Conservation (phyloP, 2,113 vertebrate species). For the Dromas ardeola region DNA sequence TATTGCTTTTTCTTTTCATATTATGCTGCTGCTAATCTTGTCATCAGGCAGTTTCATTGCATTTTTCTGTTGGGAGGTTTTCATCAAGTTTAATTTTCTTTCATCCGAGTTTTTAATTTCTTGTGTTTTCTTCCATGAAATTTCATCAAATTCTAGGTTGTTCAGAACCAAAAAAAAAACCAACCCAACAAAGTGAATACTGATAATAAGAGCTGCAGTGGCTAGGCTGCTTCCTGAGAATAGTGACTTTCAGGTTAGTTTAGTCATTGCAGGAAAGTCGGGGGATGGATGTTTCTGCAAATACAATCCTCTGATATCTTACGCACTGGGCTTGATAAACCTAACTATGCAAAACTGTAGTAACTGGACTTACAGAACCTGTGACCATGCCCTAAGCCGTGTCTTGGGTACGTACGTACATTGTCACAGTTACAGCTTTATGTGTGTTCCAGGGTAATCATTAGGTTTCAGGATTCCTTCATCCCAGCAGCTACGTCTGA, state of each 20-base stretch:
- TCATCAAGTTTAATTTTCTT: conserved; percentile 15
- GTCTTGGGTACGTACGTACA: rapidly evolving
- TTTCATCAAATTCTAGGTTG: not conserved
- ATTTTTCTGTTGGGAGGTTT: conserved; percentile 9
- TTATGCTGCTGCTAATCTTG: conserved; percentile 7
- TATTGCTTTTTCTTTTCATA: conserved; percentile 44
- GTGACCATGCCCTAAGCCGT: not conserved
- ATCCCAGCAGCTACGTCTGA: rapidly evolving
- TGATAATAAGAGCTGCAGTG: not conserved
- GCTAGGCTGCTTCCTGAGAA: not conserved
- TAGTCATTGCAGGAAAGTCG: not conserved
- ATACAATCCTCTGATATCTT: not conserved
- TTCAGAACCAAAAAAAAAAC: not conserved
- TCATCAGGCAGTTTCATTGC: not conserved
- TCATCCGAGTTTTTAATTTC: not conserved
- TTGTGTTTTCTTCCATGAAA: not conserved
- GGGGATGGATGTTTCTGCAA: not conserved
- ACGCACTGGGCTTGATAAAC: not conserved
- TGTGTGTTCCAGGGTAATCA: not conserved
- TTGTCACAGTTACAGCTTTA: not conserved
- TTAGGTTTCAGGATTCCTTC: not conserved
- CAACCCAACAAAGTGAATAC: not conserved
- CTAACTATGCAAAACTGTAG: not conserved
- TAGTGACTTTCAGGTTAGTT: not conserved
- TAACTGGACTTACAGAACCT: not conserved